Evolutionary conservation across 2,888 invertebrate genomes (phyloP), one percentile per base, ranked within the genome.

Genomic region (Apocheima hispidaria): DNA sequence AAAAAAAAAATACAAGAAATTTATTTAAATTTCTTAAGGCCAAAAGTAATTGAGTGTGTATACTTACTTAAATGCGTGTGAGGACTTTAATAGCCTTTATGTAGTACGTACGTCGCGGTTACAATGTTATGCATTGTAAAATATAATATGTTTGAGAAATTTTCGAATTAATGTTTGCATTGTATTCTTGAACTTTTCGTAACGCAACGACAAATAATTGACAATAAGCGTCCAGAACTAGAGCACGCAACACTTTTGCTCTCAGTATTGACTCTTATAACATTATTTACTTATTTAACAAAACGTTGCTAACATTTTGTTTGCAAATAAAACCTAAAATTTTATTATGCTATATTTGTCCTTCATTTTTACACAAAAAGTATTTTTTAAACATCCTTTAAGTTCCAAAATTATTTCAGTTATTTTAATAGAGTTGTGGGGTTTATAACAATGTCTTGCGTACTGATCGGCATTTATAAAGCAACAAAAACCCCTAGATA

Each of bases 401-500:
- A 23, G 14, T 43, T 26, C n/a, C 6, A 21, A 43, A 43, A 26
- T 26, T 18, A 16, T 16, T 30, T 46, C 5, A 9, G 6, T 20
- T 46, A 18, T 44, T 28, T 44, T 16, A 28, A 28, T 14, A 46
- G 10, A 43, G 26, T 28, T 16, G 40, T 38, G 26, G 20, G 53
- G 57, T 66, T 58, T 63, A 62, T 66, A 74, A 72, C 53, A 66
- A 59, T 68, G 38, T 62, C 63, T 63, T 52, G 64, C 65, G 57
- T 51, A 65, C 61, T 65, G 52, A 55, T 63, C 74, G 70, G 72
- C 53, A 41, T 70, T 73, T 69, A 71, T 63, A 67, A 70, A 60
- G 58, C 67, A 69, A 73, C 70, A 70, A 71, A 70, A 62, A 65
- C 26, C 48, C 53, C 60, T 68, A 63, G 60, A 72, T 71, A 71